phyloP scores from a whole-genome alignment of 2,113 vertebrate genomes.

The Engraulis encrasicolus region DNA sequence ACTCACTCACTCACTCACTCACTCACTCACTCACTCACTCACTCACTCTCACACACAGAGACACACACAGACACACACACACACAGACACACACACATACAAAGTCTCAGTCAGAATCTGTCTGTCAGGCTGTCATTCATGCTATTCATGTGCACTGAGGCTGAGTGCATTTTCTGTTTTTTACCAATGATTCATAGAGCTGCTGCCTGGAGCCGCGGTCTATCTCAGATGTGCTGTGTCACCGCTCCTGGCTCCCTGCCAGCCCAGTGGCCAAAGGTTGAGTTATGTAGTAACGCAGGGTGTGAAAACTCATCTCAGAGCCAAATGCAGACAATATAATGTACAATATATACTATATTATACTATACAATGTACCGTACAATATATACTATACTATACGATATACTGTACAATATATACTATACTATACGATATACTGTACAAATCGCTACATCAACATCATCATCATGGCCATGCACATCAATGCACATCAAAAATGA shows the following conservation, averaged over 20 bases:
- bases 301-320: conserved; percentile 51
- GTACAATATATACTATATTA: too few species aligned
- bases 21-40: conserved; percentile 21
- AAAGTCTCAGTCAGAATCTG: background rate
- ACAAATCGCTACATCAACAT: too few species aligned
- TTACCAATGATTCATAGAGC: conserved; percentile 74
- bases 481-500: too few species aligned
- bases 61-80: background rate
- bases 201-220: conserved; percentile 43
- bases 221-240: conserved; percentile 67
- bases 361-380: too few species aligned
- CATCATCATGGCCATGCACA: too few species aligned
- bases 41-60: background rate
- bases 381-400: too few species aligned
- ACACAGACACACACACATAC: background rate
- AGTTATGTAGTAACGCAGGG: conserved; percentile 69
- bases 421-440: too few species aligned
- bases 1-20: background rate
- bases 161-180: conserved; percentile 23
- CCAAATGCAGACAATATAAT: too few species aligned
- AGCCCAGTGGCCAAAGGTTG: conserved; percentile 34
- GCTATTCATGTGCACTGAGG: background rate
- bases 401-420: too few species aligned
- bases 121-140: background rate
- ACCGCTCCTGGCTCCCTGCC: conserved; percentile 60